Base-by-base conservation (phyloP, 1,140 invertebrate species). In the Acromyrmex echinatior region DNA sequence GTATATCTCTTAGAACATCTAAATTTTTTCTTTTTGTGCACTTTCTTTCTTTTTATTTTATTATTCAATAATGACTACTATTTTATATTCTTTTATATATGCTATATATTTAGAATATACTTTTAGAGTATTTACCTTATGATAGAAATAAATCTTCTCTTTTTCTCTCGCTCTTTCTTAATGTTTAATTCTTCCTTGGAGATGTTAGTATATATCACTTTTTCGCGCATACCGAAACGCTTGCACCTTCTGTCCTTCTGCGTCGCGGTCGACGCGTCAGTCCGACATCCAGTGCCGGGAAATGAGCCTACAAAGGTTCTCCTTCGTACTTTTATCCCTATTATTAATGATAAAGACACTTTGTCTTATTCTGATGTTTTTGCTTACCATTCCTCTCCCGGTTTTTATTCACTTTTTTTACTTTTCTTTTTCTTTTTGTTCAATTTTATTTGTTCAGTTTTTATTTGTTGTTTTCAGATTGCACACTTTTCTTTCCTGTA, bases 351-450 rank as follows among this genome's bases (percentile, higher is more conserved):
- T 28, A 62, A 45, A 53, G 70, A 86, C 92, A 89, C 86, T 88
- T 71, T 71, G 25, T 78, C 39, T n/a, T 74, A 71, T 51, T 39
- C 21, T 49, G 51, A 86, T 88, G 80, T 90, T 91, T 86, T 88
- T 92, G 82, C 84, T 92, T 91, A 88, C 88, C 92, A 94, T 93
- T 60, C 92, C 92, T 88, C 53, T 82, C 45, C 9, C 31, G 60
- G 21, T 25, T 73, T 25, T 51, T 86, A 39, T 56, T 28, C 45
- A 28, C 65, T 62, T 49, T 39, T 9, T 63, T 86, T 39, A 10
- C 35, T 79, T 45, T 68, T 86, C 70, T 4, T 63, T 65, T 45
- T 35, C 5, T 31, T 58, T 86, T 31, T 14, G 6, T 49, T 35
- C 31, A 35, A 0, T 6, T 35, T 71, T 70, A 65, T 7, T 35